Conservation (phyloP, 2,888 invertebrate species). For the Phalera bucephala region DNA sequence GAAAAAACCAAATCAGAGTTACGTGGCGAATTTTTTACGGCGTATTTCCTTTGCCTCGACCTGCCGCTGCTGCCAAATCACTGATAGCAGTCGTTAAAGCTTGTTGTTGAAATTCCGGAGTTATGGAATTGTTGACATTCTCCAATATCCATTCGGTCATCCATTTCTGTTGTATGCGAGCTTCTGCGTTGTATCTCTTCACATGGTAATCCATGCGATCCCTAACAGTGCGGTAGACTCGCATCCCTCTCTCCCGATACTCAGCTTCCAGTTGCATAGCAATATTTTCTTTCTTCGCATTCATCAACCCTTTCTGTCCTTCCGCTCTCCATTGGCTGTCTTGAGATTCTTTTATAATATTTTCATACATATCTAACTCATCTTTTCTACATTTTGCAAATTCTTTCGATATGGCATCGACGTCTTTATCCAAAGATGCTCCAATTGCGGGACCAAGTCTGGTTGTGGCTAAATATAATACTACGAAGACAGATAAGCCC, state of each 20-base stretch:
- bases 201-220: slow-evolving; percentile 95
- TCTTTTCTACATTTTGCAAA: slow-evolving; percentile 79
- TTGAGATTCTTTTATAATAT: slow-evolving; percentile 84
- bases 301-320: slow-evolving; percentile 88
- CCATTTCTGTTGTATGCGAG: slow-evolving; percentile 94
- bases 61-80: slow-evolving; percentile 89
- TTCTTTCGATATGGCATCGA: slow-evolving; percentile 82
- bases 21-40: no score
- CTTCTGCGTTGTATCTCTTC: slow-evolving; percentile 89
- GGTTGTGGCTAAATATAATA: slow-evolving; percentile 83
- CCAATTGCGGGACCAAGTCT: slow-evolving; percentile 86
- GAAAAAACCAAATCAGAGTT: no score
- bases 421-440: slow-evolving; percentile 85
- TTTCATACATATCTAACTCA: slow-evolving; percentile 69
- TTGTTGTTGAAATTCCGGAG: slow-evolving; percentile 94
- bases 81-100: slow-evolving; percentile 92
- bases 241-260: slow-evolving; percentile 87
- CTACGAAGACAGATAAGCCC: slow-evolving; percentile 86
- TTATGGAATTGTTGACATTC: slow-evolving; percentile 89
- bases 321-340: slow-evolving; percentile 88
- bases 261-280: slow-evolving; percentile 95
- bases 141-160: slow-evolving; percentile 96
- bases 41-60: slow-evolving; percentile 14
- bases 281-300: slow-evolving; percentile 95
- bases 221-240: slow-evolving; percentile 84